Evolutionary conservation across 2,797 vertebrate genomes (phyloP).

Genomic region (Alcedo atthis): DNA sequence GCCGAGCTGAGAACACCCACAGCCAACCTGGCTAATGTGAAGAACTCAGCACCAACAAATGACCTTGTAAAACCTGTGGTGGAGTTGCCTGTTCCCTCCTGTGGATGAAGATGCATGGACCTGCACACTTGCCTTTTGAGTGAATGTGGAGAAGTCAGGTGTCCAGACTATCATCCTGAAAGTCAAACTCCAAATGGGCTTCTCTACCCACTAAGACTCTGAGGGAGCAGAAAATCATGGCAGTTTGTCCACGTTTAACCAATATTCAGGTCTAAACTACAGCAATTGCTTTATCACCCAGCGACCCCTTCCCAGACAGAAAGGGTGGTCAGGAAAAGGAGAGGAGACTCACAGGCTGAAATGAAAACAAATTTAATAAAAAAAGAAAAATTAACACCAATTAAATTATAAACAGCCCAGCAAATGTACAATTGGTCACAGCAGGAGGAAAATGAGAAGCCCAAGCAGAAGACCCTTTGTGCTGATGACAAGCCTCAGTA

Average conservation of each 20-base stretch:
- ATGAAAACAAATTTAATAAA: too few species aligned
- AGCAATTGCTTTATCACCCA: background rate
- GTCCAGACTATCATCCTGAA: background rate
- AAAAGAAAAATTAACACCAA: too few species aligned
- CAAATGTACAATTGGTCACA: background rate
- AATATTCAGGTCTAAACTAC: background rate
- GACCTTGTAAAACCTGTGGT: background rate
- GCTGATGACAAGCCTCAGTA: background rate
- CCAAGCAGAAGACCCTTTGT: too few species aligned
- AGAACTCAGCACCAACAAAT: background rate
- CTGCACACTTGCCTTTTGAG: background rate
- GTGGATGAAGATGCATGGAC: rapidly evolving
- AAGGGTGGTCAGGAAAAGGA: too few species aligned
- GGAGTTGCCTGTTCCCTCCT: background rate
- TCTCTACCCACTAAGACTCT: background rate
- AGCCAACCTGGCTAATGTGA: background rate
- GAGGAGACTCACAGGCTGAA: too few species aligned
- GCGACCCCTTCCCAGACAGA: background rate
- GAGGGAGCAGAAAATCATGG: background rate
- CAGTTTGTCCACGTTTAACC: background rate
- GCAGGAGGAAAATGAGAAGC: too few species aligned
- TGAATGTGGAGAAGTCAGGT: rapidly evolving
- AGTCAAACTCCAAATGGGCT: background rate
- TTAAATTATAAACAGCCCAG: background rate
- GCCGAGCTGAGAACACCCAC: background rate